phyloP scores from a whole-genome alignment of 2,888 invertebrate genomes.

The Copidosoma aretas region DNA sequence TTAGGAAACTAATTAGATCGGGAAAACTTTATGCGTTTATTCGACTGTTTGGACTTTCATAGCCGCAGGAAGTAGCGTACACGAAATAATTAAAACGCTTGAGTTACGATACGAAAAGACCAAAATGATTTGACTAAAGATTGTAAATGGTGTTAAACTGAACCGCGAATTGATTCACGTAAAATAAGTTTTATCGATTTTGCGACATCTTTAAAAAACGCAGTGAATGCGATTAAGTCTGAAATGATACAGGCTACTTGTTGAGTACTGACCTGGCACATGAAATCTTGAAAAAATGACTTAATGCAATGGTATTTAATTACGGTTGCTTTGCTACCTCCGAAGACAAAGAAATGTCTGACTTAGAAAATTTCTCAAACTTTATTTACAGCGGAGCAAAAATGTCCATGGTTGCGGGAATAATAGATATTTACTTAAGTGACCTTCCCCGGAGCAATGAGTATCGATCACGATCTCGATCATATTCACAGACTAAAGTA shows the following conservation, averaged over 20 bases:
- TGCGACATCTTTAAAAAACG: background rate
- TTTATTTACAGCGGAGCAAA: background rate
- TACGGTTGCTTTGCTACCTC: background rate
- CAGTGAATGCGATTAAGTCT: background rate
- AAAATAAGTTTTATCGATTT: background rate
- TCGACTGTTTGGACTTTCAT: background rate
- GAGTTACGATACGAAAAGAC: slow-evolving; percentile 6
- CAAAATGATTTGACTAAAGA: background rate
- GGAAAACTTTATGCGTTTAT: background rate
- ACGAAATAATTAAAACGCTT: background rate
- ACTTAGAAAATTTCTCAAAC: background rate
- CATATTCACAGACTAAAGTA: no score
- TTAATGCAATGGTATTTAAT: background rate
- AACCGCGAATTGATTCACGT: background rate
- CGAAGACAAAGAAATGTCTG: background rate
- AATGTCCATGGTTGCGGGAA: background rate
- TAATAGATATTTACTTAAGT: background rate
- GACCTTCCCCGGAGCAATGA: no score
- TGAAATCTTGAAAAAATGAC: background rate
- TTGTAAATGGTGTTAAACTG: background rate
- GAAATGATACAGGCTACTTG: background rate
- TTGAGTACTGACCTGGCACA: background rate
- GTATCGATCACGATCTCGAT: no score
- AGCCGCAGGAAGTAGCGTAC: background rate
- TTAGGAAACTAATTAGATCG: background rate